Evolutionary conservation across 2,113 vertebrate genomes (phyloP), one percentile per base, ranked within the genome.

Genomic region (Myiagra hebetior): DNA sequence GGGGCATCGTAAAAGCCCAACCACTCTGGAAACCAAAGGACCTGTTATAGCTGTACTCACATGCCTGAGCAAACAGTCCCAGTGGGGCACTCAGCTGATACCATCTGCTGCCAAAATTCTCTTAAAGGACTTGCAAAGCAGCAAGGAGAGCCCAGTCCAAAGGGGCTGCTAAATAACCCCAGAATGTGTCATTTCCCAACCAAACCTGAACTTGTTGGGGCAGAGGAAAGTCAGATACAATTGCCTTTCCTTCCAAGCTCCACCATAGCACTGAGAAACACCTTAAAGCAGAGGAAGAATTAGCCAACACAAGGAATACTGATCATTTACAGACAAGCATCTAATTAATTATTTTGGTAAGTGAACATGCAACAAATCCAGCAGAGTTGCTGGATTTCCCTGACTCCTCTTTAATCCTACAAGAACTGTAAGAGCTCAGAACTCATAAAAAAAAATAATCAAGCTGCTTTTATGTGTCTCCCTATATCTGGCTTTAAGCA

Each of bases 381-480:
- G 1, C 77, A 79, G 46, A 89, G 22, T 0, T 83, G 50, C 39
- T 74, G 50, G 50, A 74, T 31, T 68, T 75, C n/a, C 18, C 52
- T 5, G 18, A 52, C 14, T 49, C 73, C 50, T 75, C 23, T 81
- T 88, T 31, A 81, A 85, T 64, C 37, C 49, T 55, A 12, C 37
- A 84, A 81, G 55, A 94, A 49, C 11, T 47, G 3, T 19, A 52
- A 63, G 26, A 23, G 13, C 27, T 63, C 55, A 64, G 46, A 86
- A 92, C 5, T n/a, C 46, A 7, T 0, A 1, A 5, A 60, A 62
- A 82, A 14, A 74, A 33, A 67, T 0, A 50, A 56, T 20, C 53
- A 55, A 76, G 56, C 18, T 57, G 33, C 9, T 85, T 92, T 92
- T 50, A 52, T 18, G 6, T 62, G 42, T 62, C 49, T 91, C 53